Evolutionary conservation across 53 echinoderm and acorn worm species (phyloP).

Genomic region (Apostichopus leukothele): DNA sequence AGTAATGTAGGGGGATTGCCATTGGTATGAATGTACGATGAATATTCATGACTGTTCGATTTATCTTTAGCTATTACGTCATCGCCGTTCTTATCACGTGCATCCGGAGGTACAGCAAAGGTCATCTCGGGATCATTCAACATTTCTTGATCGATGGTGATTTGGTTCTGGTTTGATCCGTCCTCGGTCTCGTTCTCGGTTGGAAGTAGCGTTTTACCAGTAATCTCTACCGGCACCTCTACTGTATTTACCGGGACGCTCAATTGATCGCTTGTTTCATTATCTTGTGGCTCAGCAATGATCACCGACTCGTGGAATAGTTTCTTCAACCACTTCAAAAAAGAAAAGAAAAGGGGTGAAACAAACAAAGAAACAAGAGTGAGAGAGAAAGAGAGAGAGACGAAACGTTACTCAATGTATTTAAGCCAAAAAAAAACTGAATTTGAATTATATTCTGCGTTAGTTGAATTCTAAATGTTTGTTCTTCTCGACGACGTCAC

Average conservation of each 20-base stretch:
- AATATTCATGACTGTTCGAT: too few species aligned
- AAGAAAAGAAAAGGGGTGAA: not conserved
- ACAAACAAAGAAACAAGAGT: too few species aligned
- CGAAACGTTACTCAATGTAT: too few species aligned
- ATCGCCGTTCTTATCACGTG: too few species aligned
- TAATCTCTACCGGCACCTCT: not conserved
- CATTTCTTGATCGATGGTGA: not conserved
- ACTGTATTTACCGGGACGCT: not conserved
- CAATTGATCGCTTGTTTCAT: not conserved
- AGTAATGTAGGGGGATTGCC: not conserved
- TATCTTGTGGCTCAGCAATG: conserved; percentile 27
- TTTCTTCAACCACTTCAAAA: conserved; percentile 16
- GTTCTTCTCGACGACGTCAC: too few species aligned
- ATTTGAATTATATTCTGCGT: too few species aligned
- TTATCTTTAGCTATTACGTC: too few species aligned
- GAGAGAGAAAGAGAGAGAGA: too few species aligned
- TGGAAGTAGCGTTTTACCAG: not conserved
- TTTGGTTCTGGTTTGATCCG: not conserved
- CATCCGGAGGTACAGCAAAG: not conserved
- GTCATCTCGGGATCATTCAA: not conserved
- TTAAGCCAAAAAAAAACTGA: too few species aligned
- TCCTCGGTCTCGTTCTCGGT: not conserved
- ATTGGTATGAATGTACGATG: not conserved
- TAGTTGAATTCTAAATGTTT: too few species aligned
- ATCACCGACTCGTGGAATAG: conserved; percentile 38